Evolutionary conservation across 2,888 invertebrate genomes (phyloP).

Genomic region (Eumacrocentrus americanus): DNA sequence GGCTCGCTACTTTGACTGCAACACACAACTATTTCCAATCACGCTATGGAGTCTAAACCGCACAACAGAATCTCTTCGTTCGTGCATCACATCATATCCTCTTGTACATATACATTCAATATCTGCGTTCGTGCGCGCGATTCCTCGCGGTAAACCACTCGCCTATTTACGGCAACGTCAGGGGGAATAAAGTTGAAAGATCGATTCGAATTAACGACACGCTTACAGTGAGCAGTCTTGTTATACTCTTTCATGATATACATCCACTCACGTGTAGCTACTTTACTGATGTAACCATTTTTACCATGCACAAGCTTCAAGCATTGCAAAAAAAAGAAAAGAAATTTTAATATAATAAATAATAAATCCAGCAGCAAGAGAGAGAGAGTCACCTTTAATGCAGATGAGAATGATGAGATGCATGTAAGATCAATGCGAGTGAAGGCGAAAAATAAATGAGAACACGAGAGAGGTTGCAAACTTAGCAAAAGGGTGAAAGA

Average conservation of each 20-base stretch:
- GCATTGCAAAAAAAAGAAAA: no score
- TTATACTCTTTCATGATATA: slow-evolving; percentile 12
- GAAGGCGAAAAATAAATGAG: neutral
- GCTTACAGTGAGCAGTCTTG: slow-evolving; percentile 36
- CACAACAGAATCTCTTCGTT: neutral
- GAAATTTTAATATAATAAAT: no score
- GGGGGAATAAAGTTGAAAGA: slow-evolving; percentile 36
- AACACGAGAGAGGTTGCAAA: neutral
- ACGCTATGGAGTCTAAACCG: slow-evolving; percentile 7
- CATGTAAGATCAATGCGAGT: neutral
- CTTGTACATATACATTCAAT: neutral
- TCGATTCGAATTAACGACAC: slow-evolving; percentile 44
- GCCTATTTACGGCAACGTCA: slow-evolving; percentile 5
- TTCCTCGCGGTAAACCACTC: slow-evolving; percentile 11
- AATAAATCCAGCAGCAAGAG: no score
- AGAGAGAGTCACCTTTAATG: neutral
- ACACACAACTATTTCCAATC: slow-evolving; percentile 7
- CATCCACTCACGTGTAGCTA: neutral
- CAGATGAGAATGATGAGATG: neutral
- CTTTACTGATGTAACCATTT: neutral
- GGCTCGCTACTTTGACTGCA: neutral
- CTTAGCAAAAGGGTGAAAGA: neutral
- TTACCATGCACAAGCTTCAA: neutral
- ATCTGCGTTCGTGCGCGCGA: slow-evolving; percentile 1
- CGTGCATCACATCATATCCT: slow-evolving; percentile 15